Evolutionary conservation across 2,888 invertebrate genomes (phyloP).

Genomic region (Matsumyia berberina): DNA sequence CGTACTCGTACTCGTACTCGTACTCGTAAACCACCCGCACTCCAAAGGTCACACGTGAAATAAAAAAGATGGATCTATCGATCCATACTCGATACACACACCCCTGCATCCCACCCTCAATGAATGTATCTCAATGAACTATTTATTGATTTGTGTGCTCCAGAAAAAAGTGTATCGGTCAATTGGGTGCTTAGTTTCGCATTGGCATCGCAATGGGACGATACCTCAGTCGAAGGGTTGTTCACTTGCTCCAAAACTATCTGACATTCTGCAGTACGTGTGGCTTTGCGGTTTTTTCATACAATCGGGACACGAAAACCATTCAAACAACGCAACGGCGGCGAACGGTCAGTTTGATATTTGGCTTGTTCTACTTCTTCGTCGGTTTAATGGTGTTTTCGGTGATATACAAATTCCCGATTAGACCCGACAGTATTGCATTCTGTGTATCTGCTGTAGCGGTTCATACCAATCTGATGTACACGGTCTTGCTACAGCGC

Average conservation of each 20-base stretch:
- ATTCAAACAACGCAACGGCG: conserved; percentile 7
- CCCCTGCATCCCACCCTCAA: background rate
- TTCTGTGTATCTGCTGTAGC: background rate
- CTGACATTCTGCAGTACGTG: conserved; percentile 5
- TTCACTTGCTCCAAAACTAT: conserved; percentile 3
- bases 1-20: no score
- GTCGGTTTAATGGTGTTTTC: background rate
- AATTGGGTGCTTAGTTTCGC: conserved; percentile 51
- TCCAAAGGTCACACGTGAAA: conserved; percentile 64
- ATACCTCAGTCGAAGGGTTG: conserved; percentile 20
- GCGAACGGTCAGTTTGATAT: background rate
- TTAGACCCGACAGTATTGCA: background rate
- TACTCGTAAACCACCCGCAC: conserved; percentile 34
- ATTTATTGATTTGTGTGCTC: conserved; percentile 63
- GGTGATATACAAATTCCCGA: no score
- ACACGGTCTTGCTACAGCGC: background rate
- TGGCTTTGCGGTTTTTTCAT: conserved; percentile 20
- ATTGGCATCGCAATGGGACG: conserved; percentile 26
- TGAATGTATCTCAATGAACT: conserved; percentile 31
- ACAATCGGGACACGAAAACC: background rate
- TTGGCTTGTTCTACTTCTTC: background rate
- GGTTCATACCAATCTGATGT: background rate
- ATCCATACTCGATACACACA: conserved; percentile 18
- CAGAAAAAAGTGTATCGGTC: conserved; percentile 45
- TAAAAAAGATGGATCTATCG: conserved; percentile 48